These are phyloP conservation scores for Zygothrica quintamaculata DNA, from an alignment of 2,888 invertebrate species.

Conservation along the genomic window DNA sequence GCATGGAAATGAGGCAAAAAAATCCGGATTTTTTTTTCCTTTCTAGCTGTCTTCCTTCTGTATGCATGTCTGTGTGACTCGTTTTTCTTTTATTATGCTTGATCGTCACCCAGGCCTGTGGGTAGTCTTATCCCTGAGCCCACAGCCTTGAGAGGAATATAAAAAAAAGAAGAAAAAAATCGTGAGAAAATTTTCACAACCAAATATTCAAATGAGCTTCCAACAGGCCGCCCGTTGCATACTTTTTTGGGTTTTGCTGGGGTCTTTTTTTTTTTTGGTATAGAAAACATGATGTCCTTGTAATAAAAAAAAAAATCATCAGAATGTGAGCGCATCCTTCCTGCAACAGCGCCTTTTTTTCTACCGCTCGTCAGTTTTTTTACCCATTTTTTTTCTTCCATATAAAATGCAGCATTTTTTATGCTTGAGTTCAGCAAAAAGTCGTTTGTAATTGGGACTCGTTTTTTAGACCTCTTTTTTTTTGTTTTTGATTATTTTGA, in stretches of 20 bases:
- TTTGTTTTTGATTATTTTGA: conserved; percentile 23
- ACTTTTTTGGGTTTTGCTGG: conserved; percentile 59
- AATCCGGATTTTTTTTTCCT: conserved; percentile 79
- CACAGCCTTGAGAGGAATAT: conserved; percentile 6
- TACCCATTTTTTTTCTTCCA: conserved; percentile 55
- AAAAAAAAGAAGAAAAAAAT: conserved; percentile 59
- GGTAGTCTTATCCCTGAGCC: conserved; percentile 49
- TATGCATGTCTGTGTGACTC: conserved; percentile 51
- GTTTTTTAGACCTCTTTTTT: conserved; percentile 45
- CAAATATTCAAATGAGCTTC: conserved; percentile 74
- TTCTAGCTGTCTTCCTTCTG: conserved; percentile 50
- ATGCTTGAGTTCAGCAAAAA: conserved; percentile 72
- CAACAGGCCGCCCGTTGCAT: conserved; percentile 63
- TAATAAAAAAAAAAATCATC: conserved; percentile 38
- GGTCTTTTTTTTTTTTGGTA: conserved; percentile 48
- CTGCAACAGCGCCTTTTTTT: conserved; percentile 50
- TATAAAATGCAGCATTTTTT: conserved; percentile 60
- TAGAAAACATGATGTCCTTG: not conserved
- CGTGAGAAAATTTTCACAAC: conserved; percentile 75
- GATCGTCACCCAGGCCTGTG: conserved; percentile 75
- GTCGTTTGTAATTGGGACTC: conserved; percentile 73
- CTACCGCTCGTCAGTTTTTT: conserved; percentile 46
- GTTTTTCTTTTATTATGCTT: conserved; percentile 62
- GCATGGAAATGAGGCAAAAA: conserved; percentile 82
- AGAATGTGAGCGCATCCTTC: conserved; percentile 66